Evolutionary conservation across 2,113 vertebrate genomes (phyloP).

Genomic region (Empidonax traillii): DNA sequence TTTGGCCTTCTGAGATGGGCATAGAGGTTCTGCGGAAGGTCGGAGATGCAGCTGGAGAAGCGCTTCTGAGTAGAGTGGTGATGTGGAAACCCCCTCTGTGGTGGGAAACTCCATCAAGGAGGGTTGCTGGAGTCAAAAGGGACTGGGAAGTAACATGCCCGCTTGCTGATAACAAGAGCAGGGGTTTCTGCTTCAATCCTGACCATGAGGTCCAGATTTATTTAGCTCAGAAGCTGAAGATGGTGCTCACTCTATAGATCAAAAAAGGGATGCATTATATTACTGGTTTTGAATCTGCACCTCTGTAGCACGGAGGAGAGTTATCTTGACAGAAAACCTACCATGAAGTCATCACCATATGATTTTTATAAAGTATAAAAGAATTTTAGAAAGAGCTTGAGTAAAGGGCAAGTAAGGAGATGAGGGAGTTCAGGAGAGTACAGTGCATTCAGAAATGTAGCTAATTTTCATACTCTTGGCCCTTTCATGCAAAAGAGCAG

Average conservation of each 20-base stretch:
- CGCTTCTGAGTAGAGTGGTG: not conserved
- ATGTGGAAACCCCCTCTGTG: not conserved
- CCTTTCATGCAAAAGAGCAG: not conserved
- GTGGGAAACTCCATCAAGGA: not conserved
- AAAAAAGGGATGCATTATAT: not conserved
- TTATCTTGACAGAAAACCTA: not conserved
- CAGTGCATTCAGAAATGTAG: not conserved
- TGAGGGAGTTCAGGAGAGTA: not conserved
- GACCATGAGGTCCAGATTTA: not conserved
- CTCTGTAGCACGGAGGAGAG: not conserved
- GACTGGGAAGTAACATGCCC: not conserved
- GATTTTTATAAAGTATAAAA: not conserved
- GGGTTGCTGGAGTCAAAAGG: not conserved
- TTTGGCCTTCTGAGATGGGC: not conserved
- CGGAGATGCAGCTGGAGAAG: not conserved
- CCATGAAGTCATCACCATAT: not conserved
- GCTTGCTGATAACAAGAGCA: rapidly evolving
- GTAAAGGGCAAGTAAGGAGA: not conserved
- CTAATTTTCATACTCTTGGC: not conserved
- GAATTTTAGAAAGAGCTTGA: not conserved
- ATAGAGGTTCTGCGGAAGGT: not conserved
- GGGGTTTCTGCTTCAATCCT: not conserved
- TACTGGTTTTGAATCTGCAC: not conserved
- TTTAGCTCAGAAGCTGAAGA: not conserved
- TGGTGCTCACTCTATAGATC: not conserved